Conservation (phyloP, 2,113 vertebrate species). For the Capreolus pygargus region DNA sequence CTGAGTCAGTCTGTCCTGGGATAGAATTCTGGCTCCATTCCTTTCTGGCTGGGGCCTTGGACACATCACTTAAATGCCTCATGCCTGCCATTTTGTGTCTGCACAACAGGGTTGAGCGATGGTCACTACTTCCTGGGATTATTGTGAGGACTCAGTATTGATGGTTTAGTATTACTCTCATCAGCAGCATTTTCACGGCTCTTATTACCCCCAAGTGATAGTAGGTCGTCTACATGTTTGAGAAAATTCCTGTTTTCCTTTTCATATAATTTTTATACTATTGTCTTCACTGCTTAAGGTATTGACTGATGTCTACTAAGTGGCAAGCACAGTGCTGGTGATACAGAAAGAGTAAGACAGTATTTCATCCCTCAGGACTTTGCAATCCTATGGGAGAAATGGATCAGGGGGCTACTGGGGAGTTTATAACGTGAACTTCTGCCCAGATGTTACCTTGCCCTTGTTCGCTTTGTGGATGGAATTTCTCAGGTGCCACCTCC, state of each 20-base stretch:
- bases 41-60: neutral
- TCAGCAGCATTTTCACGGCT: neutral
- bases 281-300: neutral
- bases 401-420: neutral
- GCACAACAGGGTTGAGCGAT: neutral
- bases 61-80: neutral
- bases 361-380: neutral
- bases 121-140: neutral
- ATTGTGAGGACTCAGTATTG: neutral
- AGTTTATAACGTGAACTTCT: neutral
- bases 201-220: neutral
- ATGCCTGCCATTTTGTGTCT: neutral
- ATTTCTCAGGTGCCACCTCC: neutral
- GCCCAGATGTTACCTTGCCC: neutral
- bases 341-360: neutral
- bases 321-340: neutral
- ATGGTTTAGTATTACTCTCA: neutral
- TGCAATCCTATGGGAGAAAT: neutral
- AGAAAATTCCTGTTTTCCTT: neutral
- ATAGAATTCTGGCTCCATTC: neutral
- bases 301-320: neutral
- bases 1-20: neutral
- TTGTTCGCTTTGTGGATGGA: neutral
- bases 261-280: neutral
- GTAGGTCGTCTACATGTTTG: neutral